Percentiles rank a stretch among this genome's conserved stretches.
These are phyloP conservation scores for Chelidonichthys spinosus DNA, from an alignment of 2,797 vertebrate genomes.

Conservation along the genomic window DNA sequence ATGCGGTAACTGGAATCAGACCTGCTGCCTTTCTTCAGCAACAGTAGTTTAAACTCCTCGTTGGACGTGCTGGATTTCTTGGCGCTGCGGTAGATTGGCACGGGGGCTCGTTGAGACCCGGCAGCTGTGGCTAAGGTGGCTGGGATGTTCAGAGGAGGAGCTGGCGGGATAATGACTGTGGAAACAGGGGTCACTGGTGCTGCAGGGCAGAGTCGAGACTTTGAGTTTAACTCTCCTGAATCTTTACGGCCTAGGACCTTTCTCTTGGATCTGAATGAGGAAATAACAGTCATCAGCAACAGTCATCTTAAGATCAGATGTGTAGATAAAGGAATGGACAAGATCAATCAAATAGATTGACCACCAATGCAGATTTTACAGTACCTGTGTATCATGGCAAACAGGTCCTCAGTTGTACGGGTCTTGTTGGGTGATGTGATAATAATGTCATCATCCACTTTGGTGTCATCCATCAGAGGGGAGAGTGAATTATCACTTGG, in stretches of 20 bases:
- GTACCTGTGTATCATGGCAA: slow-evolving; percentile 99
- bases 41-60: slow-evolving; percentile 96
- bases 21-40: slow-evolving; percentile 96
- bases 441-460: slow-evolving; percentile 90
- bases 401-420: slow-evolving; percentile 97
- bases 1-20: slow-evolving; percentile 97
- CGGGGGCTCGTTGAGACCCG: slow-evolving; percentile 90
- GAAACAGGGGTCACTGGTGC: slow-evolving; percentile 81
- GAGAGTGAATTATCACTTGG: slow-evolving; percentile 94
- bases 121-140: slow-evolving; percentile 61
- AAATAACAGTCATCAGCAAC: slow-evolving; percentile 26
- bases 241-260: slow-evolving; percentile 98
- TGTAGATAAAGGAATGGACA: not conserved
- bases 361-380: slow-evolving; percentile 46
- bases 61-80: slow-evolving; percentile 98
- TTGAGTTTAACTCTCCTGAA: slow-evolving; percentile 91
- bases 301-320: not conserved
- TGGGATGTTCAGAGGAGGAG: slow-evolving; percentile 73
- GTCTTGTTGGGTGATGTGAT: slow-evolving; percentile 95
- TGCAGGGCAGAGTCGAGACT: slow-evolving; percentile 86
- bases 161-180: slow-evolving; percentile 86
- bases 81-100: slow-evolving; percentile 97
- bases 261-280: slow-evolving; percentile 92
- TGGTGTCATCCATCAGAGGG: slow-evolving; percentile 93
- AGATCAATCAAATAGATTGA: not conserved